Evolutionary conservation across 92 coral and sea anemone species (phyloP).

Genomic region (Paramuricea clavata): DNA sequence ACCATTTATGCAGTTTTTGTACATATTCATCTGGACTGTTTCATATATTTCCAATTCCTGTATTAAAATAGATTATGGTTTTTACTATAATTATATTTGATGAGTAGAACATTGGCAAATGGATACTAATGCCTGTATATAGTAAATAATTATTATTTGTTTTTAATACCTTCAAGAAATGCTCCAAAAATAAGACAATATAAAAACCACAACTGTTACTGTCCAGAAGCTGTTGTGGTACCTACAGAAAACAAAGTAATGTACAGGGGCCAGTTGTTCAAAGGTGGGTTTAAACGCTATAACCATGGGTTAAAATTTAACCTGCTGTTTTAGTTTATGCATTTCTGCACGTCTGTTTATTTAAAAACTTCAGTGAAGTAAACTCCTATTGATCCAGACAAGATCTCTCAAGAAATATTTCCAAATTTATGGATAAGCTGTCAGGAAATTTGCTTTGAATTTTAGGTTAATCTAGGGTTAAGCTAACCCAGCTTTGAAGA

Average conservation of each 20-base stretch:
- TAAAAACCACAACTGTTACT: conserved; percentile 26
- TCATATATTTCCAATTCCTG: background rate
- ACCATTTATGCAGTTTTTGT: background rate
- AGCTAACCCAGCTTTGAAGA: too few species aligned
- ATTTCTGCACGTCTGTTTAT: too few species aligned
- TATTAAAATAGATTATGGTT: background rate
- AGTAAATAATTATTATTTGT: background rate
- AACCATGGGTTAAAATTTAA: too few species aligned
- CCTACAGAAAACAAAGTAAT: background rate
- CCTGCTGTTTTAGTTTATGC: too few species aligned
- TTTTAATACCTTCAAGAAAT: too few species aligned
- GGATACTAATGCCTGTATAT: too few species aligned
- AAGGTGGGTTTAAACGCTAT: background rate
- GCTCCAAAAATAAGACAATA: background rate
- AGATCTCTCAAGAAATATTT: too few species aligned
- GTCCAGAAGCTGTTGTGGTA: background rate
- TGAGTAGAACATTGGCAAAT: background rate
- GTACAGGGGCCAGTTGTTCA: too few species aligned
- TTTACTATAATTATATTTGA: background rate
- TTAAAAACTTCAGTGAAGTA: too few species aligned
- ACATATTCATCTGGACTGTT: background rate
- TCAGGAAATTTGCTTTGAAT: background rate
- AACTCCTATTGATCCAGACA: too few species aligned
- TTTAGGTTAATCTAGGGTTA: background rate
- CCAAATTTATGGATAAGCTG: too few species aligned